Evolutionary conservation across 1,140 invertebrate genomes (phyloP).

Genomic region (Argopecten irradians): DNA sequence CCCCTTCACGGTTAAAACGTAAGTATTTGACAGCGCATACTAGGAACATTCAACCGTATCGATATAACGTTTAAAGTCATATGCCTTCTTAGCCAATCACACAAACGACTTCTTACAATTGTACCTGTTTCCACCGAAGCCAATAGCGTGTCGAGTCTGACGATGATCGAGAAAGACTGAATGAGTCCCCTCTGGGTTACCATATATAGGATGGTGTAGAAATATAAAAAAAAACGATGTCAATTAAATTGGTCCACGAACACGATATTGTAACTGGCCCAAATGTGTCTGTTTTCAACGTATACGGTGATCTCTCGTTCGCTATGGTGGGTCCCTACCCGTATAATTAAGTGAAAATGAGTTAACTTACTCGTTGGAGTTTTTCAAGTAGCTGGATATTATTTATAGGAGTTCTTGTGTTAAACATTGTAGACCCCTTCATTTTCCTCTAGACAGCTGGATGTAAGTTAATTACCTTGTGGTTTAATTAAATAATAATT

Average conservation of each 20-base stretch:
- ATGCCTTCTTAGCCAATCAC: not conserved
- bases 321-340: not conserved
- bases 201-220: constrained; percentile 6
- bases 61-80: not conserved
- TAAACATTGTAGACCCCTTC: constrained; percentile 31
- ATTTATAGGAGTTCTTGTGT: not conserved
- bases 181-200: not conserved
- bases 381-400: constrained; percentile 36
- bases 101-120: not conserved
- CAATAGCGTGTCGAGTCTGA: not conserved
- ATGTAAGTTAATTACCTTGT: constrained; percentile 28
- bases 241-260: not conserved
- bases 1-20: not conserved
- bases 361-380: constrained; percentile 14
- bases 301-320: not conserved
- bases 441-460: constrained; percentile 33
- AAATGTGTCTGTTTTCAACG: constrained; percentile 17
- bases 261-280: constrained; percentile 6
- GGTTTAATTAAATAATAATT: not conserved
- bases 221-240: too few relatives aligned
- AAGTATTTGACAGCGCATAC: constrained; percentile 6
- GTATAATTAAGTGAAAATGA: constrained; percentile 18
- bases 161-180: not conserved
- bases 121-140: constrained; percentile 20
- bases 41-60: not conserved